phyloP scores from a whole-genome alignment of 2,797 vertebrate genomes.

The Macropodus opercularis region DNA sequence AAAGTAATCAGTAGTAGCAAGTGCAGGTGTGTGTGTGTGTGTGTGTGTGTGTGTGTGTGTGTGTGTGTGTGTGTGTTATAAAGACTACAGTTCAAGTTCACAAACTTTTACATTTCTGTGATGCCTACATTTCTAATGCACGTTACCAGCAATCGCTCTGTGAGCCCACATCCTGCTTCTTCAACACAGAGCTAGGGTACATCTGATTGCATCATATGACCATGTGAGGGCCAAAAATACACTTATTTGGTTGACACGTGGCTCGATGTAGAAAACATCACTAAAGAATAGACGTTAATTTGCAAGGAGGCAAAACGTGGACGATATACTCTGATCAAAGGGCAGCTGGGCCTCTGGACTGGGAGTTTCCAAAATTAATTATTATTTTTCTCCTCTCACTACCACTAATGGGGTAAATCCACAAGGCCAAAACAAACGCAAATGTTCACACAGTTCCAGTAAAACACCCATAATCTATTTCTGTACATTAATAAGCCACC shows the following conservation, averaged over 20 bases:
- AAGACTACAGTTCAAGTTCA: background rate
- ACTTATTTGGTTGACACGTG: background rate
- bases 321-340: background rate
- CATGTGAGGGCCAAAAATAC: no score
- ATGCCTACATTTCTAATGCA: background rate
- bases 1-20: no score
- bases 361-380: no score
- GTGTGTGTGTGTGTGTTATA: no score
- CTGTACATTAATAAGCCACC: conserved; percentile 65
- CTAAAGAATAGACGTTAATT: conserved; percentile 1
- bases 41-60: no score
- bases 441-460: conserved; percentile 66
- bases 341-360: conserved; percentile 8
- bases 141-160: conserved; percentile 2
- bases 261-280: background rate
- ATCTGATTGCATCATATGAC: background rate
- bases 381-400: conserved; percentile 18
- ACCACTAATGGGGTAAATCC: conserved; percentile 44
- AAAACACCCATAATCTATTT: conserved; percentile 72
- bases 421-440: conserved; percentile 38
- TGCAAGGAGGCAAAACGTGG: background rate
- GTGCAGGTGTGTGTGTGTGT: no score
- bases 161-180: conserved; percentile 46
- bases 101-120: background rate
- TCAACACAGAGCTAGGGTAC: background rate